Base-by-base conservation (phyloP, 2,888 invertebrate species). In the Pseudolycoriella hygida region DNA sequence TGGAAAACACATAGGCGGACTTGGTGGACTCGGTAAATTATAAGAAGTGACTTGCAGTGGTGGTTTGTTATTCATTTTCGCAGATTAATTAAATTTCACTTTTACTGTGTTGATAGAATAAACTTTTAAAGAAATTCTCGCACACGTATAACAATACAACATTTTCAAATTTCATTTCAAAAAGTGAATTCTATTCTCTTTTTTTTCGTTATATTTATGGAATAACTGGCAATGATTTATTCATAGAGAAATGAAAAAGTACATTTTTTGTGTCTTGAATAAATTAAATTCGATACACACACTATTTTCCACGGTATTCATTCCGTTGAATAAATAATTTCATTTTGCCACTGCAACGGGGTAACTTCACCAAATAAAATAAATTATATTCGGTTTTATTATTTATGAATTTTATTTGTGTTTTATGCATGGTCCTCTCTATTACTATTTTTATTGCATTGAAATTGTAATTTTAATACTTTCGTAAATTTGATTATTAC, bases 1-100 rank as follows among this genome's bases (percentile, higher is more conserved):
- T 45, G 54, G 54, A 52, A 55, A 56, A 51, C 56, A 56, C 49
- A 56, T 51, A 46, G 53, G 44, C 31, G 51, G 53, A 47, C 49
- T 50, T 8, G 49, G 40, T 34, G 49, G 46, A 25, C 45, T 47
- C 20, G 14, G 38, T 17, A 17, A 17, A 19, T 19, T 20, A 51
- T 60, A 61, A 48, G 60, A 56, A 45, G 63, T 56, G 54, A 62
- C 53, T 51, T 61, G 59, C 53, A 64, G 50, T 47, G 60, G 58
- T 47, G 60, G 55, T 55, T 61, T 64, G 50, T 61, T 63, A 54
- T 61, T 60, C 63, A 63, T 63, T 25, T 4, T 25, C 8, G 25
- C 25, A 25, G 25, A 25, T 25, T 25, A 25, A 6, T 25, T 25
- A 25, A n/a, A n/a, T n/a, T n/a, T n/a, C n/a, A n/a, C n/a, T n/a